Evolutionary conservation across 2,113 vertebrate genomes (phyloP).

Genomic region (Forbesichthys papilliferus): DNA sequence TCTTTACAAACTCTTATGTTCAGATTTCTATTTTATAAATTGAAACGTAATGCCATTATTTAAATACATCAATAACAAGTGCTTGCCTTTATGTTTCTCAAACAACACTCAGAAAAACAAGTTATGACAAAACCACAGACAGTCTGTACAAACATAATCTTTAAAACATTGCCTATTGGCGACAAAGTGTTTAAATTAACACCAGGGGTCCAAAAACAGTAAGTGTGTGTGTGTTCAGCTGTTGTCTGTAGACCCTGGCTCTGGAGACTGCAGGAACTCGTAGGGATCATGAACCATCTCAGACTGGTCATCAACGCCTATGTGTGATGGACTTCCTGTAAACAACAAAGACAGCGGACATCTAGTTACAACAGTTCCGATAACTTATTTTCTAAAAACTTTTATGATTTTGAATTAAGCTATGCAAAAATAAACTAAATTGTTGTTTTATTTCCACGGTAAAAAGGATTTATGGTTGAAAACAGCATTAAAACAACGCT

Average conservation of each 20-base stretch:
- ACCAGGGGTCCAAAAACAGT: constrained; percentile 11
- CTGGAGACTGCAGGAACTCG: constrained; percentile 95
- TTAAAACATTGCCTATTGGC: constrained; percentile 29
- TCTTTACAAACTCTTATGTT: background rate
- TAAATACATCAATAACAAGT: constrained; percentile 31
- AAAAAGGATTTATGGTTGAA: too few species aligned
- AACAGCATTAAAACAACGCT: too few species aligned
- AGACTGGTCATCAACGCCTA: constrained; percentile 89
- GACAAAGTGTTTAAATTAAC: constrained; percentile 31
- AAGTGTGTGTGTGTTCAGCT: constrained; percentile 65
- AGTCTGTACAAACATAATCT: constrained; percentile 63
- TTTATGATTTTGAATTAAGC: too few species aligned
- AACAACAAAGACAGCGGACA: background rate
- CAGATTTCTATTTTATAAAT: background rate
- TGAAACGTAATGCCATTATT: background rate
- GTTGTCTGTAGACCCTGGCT: constrained; percentile 77
- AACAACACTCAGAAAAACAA: constrained; percentile 45
- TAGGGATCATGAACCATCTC: constrained; percentile 92
- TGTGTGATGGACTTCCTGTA: constrained; percentile 89
- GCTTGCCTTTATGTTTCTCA: constrained; percentile 63
- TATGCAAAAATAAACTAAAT: too few species aligned
- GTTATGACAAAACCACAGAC: background rate
- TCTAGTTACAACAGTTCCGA: constrained; percentile 5
- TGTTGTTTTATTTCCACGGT: too few species aligned
- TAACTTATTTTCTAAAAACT: background rate